Evolutionary conservation across 2,113 vertebrate species (phyloP).

Genomic region (Labrus mixtus): DNA sequence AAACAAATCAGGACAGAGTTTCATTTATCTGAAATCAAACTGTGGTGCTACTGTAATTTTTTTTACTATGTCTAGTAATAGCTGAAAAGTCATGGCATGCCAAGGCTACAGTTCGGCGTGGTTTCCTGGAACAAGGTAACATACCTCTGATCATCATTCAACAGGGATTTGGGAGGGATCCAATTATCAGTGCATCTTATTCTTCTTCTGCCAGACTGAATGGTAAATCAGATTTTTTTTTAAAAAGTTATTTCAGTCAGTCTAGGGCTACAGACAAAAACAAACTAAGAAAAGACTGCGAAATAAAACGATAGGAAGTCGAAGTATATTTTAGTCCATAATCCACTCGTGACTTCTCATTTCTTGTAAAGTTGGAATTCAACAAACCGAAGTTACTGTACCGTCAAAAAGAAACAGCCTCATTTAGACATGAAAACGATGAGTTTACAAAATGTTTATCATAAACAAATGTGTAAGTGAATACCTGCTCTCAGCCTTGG

Average conservation of each 20-base stretch:
- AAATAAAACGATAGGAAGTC: neutral
- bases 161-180: constrained; percentile 21
- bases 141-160: constrained; percentile 76
- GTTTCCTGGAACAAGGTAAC: neutral
- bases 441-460: too few relatives aligned
- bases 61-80: too few relatives aligned
- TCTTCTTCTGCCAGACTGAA: constrained; percentile 27
- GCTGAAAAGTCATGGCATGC: neutral
- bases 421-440: neutral
- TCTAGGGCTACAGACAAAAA: too few relatives aligned
- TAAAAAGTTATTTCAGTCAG: too few relatives aligned
- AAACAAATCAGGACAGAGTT: neutral
- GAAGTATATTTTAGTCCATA: neutral
- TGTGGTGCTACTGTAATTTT: neutral
- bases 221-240: too few relatives aligned
- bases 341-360: constrained; percentile 22
- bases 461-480: too few relatives aligned
- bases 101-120: neutral
- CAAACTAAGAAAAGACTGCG: neutral
- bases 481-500: constrained; percentile 53
- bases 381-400: neutral
- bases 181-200: constrained; percentile 64
- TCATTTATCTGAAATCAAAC: neutral
- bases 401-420: neutral
- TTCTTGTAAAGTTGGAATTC: constrained; percentile 15